A percentile compares a stretch with the other conserved stretches of the same genome.
Evolutionary conservation across 2,113 vertebrate species (phyloP).

Genomic region (Carettochelys insculpta): DNA sequence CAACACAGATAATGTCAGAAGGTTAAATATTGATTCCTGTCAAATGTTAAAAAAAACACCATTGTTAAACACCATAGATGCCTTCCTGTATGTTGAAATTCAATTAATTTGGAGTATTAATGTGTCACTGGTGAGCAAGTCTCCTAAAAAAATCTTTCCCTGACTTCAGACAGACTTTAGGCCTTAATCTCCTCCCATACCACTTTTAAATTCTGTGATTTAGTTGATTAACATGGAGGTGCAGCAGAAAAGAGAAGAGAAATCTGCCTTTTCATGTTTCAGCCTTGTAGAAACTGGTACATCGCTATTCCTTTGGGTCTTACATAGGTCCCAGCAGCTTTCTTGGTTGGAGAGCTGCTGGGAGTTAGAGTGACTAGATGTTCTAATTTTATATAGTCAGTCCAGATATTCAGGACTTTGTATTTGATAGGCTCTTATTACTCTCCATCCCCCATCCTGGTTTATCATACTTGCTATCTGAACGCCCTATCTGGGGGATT

Average conservation of each 20-base stretch:
- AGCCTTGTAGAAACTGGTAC: neutral
- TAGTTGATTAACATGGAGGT: neutral
- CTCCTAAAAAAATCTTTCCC: neutral
- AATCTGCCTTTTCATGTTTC: neutral
- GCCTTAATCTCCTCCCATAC: neutral
- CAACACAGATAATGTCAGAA: neutral
- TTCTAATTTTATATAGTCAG: too few species aligned
- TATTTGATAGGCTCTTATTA: too few species aligned
- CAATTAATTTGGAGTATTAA: fast-evolving
- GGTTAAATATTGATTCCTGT: neutral
- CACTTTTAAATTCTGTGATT: neutral
- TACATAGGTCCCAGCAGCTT: neutral
- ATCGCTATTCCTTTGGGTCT: neutral
- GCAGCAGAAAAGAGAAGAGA: neutral
- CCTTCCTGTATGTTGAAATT: neutral
- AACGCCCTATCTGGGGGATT: neutral
- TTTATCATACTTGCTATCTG: neutral
- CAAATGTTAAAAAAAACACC: neutral
- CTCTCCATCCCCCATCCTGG: too few species aligned
- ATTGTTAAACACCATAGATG: neutral
- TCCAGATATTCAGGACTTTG: neutral
- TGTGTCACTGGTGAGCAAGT: neutral
- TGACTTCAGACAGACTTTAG: neutral
- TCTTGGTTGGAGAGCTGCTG: neutral
- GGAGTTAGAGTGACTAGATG: too few species aligned